Conservation (phyloP, 2,797 vertebrate species). For the Macropodus opercularis region DNA sequence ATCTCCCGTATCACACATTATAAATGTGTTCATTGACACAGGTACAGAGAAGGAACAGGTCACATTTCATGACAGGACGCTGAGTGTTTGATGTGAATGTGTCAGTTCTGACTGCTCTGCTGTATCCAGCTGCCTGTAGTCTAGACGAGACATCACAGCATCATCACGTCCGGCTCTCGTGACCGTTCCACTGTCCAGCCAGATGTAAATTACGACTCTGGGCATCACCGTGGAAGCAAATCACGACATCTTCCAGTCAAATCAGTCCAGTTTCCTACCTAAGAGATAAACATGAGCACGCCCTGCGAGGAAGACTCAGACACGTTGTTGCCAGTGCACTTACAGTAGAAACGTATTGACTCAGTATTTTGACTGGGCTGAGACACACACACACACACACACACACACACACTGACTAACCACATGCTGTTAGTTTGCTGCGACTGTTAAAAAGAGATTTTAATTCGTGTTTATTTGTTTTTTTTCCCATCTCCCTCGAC, state of each 20-base stretch:
- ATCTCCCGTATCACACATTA: slow-evolving; percentile 28
- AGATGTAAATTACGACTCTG: slow-evolving; percentile 24
- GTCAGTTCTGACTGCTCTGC: slow-evolving; percentile 16
- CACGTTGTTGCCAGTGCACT: not conserved
- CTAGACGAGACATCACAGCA: not conserved
- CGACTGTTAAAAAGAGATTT: not conserved
- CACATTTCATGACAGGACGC: not conserved
- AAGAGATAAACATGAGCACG: no score
- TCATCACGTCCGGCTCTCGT: slow-evolving; percentile 5
- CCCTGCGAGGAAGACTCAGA: no score
- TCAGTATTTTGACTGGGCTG: slow-evolving; percentile 50
- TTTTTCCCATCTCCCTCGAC: slow-evolving; percentile 26
- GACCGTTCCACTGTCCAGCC: not conserved
- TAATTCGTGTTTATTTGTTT: no score
- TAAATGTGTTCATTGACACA: slow-evolving; percentile 41
- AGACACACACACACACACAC: not conserved
- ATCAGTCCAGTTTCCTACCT: no score
- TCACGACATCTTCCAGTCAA: not conserved
- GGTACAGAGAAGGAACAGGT: not conserved
- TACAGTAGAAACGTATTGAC: slow-evolving; percentile 29
- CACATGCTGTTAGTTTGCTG: not conserved
- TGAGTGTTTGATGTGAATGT: not conserved
- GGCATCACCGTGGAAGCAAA: not conserved
- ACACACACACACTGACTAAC: slow-evolving; percentile 10
- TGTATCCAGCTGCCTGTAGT: slow-evolving; percentile 38